phyloP scores from a whole-genome alignment of 2,888 invertebrate species.

The Caradrina kadenii region DNA sequence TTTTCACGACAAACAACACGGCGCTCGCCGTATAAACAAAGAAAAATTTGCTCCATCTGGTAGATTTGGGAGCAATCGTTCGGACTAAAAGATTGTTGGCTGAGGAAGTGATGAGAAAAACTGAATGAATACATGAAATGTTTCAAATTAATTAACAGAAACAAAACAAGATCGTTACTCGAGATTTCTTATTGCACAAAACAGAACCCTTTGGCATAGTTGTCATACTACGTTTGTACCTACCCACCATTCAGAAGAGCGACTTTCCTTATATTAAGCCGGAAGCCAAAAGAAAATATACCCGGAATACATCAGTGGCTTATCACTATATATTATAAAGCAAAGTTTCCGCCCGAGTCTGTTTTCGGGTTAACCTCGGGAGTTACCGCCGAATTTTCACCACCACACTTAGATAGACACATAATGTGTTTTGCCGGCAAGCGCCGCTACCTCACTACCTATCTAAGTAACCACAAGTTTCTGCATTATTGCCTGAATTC shows the following conservation, averaged over 20 bases:
- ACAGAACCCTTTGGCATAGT: conserved; percentile 30
- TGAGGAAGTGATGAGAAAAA: conserved; percentile 49
- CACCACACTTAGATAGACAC: background rate
- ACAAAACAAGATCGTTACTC: conserved; percentile 18
- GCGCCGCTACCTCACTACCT: background rate
- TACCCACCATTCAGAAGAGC: conserved; percentile 1
- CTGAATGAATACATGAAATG: conserved; percentile 51
- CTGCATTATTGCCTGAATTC: conserved; percentile 24
- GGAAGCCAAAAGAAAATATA: conserved; percentile 22
- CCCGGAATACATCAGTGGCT: conserved; percentile 29
- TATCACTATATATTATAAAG: conserved; percentile 34
- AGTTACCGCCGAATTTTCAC: conserved; percentile 30
- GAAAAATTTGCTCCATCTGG: conserved; percentile 66
- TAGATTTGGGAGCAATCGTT: conserved; percentile 64
- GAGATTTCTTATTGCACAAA: conserved; percentile 19
- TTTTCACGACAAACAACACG: conserved; percentile 66
- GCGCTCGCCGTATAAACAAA: conserved; percentile 58
- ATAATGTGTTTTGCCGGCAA: conserved; percentile 33
- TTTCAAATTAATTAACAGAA: conserved; percentile 52
- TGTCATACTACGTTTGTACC: background rate
- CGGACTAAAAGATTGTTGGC: conserved; percentile 65
- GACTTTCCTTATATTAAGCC: conserved; percentile 15
- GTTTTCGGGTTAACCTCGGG: conserved; percentile 30
- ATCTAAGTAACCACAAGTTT: conserved; percentile 10
- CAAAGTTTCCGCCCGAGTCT: conserved; percentile 10